Evolutionary conservation across 1,140 invertebrate genomes (phyloP).

Genomic region (Zelostemma sp.): DNA sequence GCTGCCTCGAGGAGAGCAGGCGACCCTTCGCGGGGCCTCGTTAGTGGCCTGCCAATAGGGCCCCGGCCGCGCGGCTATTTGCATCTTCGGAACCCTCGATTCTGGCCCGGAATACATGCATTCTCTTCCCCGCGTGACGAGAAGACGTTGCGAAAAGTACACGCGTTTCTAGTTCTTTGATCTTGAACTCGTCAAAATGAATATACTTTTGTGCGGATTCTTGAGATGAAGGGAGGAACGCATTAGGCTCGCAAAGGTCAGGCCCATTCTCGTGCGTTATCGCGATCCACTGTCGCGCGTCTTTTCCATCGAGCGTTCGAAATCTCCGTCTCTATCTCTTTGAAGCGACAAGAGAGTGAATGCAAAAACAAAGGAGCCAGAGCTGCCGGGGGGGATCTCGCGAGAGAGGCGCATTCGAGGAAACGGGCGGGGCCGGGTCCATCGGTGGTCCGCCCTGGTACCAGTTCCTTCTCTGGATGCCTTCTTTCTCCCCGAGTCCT

Average conservation of each 20-base stretch:
- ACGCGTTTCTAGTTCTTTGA: too few relatives aligned
- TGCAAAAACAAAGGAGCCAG: constrained; percentile 39
- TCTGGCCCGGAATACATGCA: not conserved
- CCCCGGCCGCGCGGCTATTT: constrained; percentile 56
- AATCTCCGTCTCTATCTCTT: constrained; percentile 22
- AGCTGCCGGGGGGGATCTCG: not conserved
- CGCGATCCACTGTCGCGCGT: constrained; percentile 26
- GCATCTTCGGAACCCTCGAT: constrained; percentile 45
- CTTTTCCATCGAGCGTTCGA: constrained; percentile 4
- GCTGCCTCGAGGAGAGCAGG: constrained; percentile 15
- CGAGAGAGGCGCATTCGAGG: constrained; percentile 11
- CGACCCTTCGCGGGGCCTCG: constrained; percentile 48
- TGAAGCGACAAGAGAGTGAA: constrained; percentile 7
- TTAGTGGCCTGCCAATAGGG: constrained; percentile 63
- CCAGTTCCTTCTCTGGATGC: constrained; percentile 39
- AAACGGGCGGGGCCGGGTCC: constrained; percentile 53
- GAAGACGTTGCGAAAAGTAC: too few relatives aligned
- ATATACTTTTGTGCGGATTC: too few relatives aligned
- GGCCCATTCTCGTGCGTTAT: constrained; percentile 27
- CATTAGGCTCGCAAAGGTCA: constrained; percentile 25
- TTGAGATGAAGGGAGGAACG: not conserved
- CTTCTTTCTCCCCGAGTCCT: not conserved
- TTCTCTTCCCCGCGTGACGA: too few relatives aligned
- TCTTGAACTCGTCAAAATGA: too few relatives aligned
- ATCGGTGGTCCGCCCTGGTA: constrained; percentile 60